Evolutionary conservation across 2,113 vertebrate genomes (phyloP), one percentile per base, ranked within the genome.

Genomic region (Emydocephalus ijimae): DNA sequence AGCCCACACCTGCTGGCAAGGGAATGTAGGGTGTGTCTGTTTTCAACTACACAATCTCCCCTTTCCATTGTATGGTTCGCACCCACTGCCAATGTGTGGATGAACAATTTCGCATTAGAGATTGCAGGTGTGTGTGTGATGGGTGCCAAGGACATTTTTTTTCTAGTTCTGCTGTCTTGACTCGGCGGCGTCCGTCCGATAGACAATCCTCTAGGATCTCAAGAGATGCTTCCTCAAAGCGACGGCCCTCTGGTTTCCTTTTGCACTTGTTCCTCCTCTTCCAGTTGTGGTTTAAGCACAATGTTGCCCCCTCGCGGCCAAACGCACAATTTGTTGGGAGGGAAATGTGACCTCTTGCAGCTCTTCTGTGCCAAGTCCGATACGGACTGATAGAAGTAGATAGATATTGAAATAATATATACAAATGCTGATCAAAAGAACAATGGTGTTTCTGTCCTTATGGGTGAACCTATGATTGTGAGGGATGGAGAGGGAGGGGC

Each of bases 241-340:
- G 29, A 50, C 18, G 5, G 20, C 23, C 14, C 89, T 64, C 5
- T 56, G 7, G 0, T 29, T 26, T 45, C 23, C 52, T 23, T 85
- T 88, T 56, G n/a, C 85, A 64, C 59, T 55, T 1, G 11, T 81
- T n/a, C 39, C 26, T 55, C 26, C 90, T 85, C 90, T 88, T 85
- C 61, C 74, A 23, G 29, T n/a, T 11, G 64, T 91, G n/a, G 69
- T 86, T 86, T 8, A 64, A 89, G 69, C 93, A 91, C 69, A 93
- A 86, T 34, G 90, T 81, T 4, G 86, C 90, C 90, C 90, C 29
- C 34, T 55, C 39, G 61, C 89, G 93, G 87, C 69, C 64, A 85
- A 91, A 93, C 56, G 93, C 93, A 89, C 93, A 87, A 93, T 29
- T 55, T 69, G 34, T 61, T 29, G 56, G 87, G 90, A 6, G 43